A percentile compares a stretch with the other conserved stretches of the same genome.
Evolutionary conservation across 2,888 invertebrate genomes (phyloP).

Genomic region (Acleris sparsana): DNA sequence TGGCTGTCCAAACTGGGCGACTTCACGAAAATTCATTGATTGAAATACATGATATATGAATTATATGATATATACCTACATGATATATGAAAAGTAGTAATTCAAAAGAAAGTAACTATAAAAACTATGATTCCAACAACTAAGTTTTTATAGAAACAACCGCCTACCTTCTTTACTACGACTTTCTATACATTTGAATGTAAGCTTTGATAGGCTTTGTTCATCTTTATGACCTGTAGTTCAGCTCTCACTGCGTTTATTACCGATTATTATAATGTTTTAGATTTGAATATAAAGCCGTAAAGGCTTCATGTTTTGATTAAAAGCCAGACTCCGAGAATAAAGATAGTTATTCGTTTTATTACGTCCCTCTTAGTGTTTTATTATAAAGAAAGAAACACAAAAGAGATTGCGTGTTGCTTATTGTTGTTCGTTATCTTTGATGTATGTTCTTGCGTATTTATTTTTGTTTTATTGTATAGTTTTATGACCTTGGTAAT

Average conservation of each 20-base stretch:
- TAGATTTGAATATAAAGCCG: background rate
- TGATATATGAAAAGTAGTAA: no score
- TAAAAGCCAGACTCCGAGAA: background rate
- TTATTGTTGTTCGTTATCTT: no score
- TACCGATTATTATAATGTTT: background rate
- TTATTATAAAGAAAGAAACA: background rate
- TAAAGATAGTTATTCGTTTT: background rate
- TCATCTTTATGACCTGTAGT: background rate
- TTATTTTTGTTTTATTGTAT: background rate
- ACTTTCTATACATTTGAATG: background rate
- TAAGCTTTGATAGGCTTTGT: background rate
- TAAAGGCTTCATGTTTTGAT: background rate
- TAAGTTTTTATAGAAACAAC: background rate
- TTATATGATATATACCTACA: no score
- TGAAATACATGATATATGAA: no score
- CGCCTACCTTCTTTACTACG: background rate
- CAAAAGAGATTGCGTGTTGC: no score
- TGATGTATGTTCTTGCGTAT: background rate
- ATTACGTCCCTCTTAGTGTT: background rate
- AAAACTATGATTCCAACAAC: no score
- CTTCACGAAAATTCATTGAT: no score
- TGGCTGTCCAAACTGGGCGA: no score
- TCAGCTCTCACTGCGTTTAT: slow-evolving; percentile 1
- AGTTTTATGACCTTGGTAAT: background rate
- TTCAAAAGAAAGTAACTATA: no score